phyloP scores from a whole-genome alignment of 2,888 invertebrate species.

The Rhagonycha lutea region DNA sequence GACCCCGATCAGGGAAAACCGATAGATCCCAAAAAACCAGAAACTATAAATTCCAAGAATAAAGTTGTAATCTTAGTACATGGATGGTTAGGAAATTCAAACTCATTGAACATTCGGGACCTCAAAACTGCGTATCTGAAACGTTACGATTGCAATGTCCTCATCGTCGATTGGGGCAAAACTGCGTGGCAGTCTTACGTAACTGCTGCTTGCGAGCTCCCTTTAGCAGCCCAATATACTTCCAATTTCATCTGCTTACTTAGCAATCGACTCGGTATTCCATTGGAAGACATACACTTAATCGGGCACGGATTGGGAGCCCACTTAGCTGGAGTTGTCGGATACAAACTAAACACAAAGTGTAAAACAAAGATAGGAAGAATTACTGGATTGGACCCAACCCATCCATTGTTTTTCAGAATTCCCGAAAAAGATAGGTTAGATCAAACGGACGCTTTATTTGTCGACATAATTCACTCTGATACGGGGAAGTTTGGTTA shows the following conservation, averaged over 20 bases:
- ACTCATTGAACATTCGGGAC: background rate
- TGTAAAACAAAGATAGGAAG: conserved; percentile 4
- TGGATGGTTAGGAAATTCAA: conserved; percentile 2
- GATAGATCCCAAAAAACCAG: background rate
- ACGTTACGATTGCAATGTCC: conserved; percentile 12
- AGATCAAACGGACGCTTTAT: conserved; percentile 6
- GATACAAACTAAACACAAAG: background rate
- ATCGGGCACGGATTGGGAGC: conserved; percentile 22
- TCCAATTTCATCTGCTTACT: conserved; percentile 9
- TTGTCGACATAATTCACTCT: conserved; percentile 19
- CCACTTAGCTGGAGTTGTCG: conserved; percentile 14
- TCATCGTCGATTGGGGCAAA: conserved; percentile 7
- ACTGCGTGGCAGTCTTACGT: background rate
- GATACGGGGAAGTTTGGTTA: conserved; percentile 15
- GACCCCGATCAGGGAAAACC: background rate
- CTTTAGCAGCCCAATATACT: background rate
- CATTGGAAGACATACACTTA: background rate
- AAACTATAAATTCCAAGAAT: background rate
- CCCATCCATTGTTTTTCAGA: conserved; percentile 8
- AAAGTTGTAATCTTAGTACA: conserved; percentile 4
- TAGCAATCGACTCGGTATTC: background rate
- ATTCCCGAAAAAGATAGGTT: conserved; percentile 1
- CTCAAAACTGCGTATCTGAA: conserved; percentile 9
- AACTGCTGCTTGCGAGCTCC: background rate
- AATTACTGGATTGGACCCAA: conserved; percentile 21